These are phyloP conservation scores for Helarctos malayanus DNA, from an alignment of 2,797 vertebrate species.

Conservation along the genomic window DNA sequence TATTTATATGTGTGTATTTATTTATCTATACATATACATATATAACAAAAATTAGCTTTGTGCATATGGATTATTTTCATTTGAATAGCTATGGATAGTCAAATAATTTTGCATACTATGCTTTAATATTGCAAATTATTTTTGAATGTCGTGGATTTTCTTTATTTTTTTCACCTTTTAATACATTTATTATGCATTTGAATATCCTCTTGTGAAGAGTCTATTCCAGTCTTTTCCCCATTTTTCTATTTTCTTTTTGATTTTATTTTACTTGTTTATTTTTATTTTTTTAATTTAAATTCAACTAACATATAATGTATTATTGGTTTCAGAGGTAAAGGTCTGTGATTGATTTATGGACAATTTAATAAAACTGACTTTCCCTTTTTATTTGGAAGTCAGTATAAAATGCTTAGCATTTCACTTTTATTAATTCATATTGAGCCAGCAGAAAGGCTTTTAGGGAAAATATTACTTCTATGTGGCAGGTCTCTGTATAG, in stretches of 20 bases:
- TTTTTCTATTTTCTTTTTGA: no score
- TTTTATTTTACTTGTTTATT: no score
- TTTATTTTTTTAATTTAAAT: no score
- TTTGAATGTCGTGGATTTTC: slow-evolving; percentile 75
- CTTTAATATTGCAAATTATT: slow-evolving; percentile 72
- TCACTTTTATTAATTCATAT: slow-evolving; percentile 71
- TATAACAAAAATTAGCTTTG: slow-evolving; percentile 72
- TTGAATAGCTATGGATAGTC: slow-evolving; percentile 76
- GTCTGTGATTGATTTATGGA: slow-evolving; percentile 40
- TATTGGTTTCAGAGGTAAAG: no score
- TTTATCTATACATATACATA: background rate
- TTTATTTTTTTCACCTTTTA: background rate
- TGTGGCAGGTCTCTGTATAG: background rate
- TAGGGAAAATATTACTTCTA: background rate
- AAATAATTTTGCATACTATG: slow-evolving; percentile 71
- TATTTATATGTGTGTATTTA: background rate
- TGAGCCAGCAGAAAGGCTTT: background rate
- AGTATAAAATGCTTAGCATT: slow-evolving; percentile 76
- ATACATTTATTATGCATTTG: no score
- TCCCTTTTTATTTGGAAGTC: slow-evolving; percentile 76
- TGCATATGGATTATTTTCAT: slow-evolving; percentile 53
- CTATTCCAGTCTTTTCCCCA: no score
- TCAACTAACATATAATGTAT: no score
- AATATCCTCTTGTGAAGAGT: no score
- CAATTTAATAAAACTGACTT: slow-evolving; percentile 62